These are phyloP conservation scores for Gymnoscelis rufifasciata DNA, from an alignment of 2,888 invertebrate genomes.

Conservation along the genomic window DNA sequence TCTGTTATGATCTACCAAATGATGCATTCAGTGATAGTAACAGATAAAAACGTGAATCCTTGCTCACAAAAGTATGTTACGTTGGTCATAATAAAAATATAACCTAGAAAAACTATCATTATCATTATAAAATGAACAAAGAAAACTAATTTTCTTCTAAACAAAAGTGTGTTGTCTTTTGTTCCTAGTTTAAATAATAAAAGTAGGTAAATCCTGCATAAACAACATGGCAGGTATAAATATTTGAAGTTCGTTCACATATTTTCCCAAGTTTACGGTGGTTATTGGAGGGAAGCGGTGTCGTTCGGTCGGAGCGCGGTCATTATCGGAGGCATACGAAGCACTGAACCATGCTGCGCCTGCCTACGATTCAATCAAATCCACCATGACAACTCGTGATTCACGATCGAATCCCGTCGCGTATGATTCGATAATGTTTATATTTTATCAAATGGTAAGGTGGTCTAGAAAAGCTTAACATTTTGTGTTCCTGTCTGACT, in stretches of 20 bases:
- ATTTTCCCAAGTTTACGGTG: conserved; percentile 51
- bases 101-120: no score
- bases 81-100: no score
- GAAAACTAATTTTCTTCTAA: no score
- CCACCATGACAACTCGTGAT: conserved; percentile 64
- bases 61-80: neutral
- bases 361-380: conserved; percentile 61
- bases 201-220: no score
- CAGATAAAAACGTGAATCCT: neutral
- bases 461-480: no score
- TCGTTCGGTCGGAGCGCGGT: conserved; percentile 57
- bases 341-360: conserved; percentile 49
- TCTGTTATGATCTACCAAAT: conserved; percentile 1
- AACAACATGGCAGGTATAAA: neutral
- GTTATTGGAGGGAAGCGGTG: conserved; percentile 43
- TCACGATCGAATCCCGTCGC: conserved; percentile 56
- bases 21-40: conserved; percentile 2
- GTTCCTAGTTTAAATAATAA: no score
- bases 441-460: conserved; percentile 16
- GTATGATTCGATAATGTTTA: conserved; percentile 44
- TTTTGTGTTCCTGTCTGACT: no score
- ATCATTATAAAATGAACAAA: no score
- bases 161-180: no score
- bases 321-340: conserved; percentile 51
- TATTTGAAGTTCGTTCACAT: conserved; percentile 47